A percentile compares a stretch with the other conserved stretches of the same genome.
Evolutionary conservation across 2,113 vertebrate species (phyloP).

Genomic region (Empidonax traillii): DNA sequence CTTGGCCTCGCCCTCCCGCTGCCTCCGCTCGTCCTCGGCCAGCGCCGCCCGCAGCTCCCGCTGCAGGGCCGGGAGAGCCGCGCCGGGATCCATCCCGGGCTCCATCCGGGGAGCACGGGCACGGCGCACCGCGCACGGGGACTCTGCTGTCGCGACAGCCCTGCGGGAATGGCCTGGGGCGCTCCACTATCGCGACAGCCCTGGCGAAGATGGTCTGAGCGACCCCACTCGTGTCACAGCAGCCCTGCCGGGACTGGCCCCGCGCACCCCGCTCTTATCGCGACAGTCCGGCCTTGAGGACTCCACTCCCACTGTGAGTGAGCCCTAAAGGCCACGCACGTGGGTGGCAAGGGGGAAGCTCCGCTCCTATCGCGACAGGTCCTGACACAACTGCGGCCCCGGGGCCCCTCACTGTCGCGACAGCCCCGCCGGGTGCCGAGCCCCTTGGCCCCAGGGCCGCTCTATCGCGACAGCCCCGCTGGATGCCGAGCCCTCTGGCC

Average conservation of each 20-base stretch:
- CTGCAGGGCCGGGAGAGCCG: background rate
- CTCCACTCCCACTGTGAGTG: accelerated
- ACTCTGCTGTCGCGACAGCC: background rate
- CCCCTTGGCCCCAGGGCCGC: too few species aligned
- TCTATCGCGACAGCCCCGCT: background rate
- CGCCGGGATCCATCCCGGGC: background rate
- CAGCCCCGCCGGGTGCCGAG: background rate
- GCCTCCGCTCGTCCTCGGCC: background rate
- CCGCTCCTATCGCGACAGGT: background rate
- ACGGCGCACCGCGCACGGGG: too few species aligned
- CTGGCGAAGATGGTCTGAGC: background rate
- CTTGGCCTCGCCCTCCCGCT: background rate
- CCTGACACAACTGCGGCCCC: background rate
- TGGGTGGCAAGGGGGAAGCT: background rate
- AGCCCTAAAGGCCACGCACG: background rate
- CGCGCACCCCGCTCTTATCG: background rate
- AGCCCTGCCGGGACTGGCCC: background rate
- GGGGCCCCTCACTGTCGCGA: background rate
- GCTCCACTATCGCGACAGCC: too few species aligned
- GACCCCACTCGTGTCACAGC: background rate
- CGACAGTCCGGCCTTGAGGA: background rate
- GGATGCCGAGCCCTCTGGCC: too few species aligned
- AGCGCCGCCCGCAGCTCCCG: background rate
- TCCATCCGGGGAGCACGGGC: background rate
- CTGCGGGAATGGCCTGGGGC: too few species aligned